Percentiles rank a stretch among this genome's conserved stretches.
phyloP scores from a whole-genome alignment of 2,888 invertebrate genomes.

The Paralinhomoeus sp. region DNA sequence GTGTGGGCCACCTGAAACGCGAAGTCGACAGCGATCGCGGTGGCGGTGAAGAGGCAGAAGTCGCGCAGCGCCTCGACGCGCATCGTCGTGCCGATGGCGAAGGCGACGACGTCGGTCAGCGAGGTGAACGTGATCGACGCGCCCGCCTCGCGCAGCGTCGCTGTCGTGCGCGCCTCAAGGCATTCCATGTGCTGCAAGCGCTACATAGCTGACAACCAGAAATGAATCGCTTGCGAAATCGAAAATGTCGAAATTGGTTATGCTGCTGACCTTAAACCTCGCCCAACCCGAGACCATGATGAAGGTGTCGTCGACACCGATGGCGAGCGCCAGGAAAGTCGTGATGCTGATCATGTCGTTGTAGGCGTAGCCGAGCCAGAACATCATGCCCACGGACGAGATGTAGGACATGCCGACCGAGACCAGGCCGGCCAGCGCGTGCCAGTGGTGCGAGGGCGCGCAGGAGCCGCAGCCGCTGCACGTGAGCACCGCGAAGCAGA shows the following conservation, averaged over 20 bases:
- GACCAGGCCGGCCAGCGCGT: neutral
- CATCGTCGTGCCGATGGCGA: neutral
- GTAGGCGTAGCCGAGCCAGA: neutral
- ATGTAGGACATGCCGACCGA: neutral
- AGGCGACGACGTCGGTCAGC: constrained; percentile 2
- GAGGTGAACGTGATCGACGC: constrained; percentile 1
- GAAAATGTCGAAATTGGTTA: too few species aligned
- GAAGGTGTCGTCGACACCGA: constrained; percentile 3
- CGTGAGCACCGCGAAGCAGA: neutral
- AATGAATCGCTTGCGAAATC: neutral
- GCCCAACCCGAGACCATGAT: too few species aligned
- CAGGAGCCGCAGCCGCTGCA: neutral
- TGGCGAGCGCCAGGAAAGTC: constrained; percentile 2
- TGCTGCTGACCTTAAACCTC: too few species aligned
- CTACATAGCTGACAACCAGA: neutral
- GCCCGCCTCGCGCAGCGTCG: neutral
- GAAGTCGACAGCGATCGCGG: constrained; percentile 1
- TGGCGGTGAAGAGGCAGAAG: constrained; percentile 1
- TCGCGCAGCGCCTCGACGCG: neutral
- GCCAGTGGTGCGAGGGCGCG: neutral
- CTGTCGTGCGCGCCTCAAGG: neutral
- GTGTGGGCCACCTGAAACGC: neutral
- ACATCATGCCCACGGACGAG: neutral
- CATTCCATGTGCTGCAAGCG: neutral
- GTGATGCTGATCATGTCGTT: neutral